Evolutionary conservation across 2,113 vertebrate genomes (phyloP).

Genomic region (Pseudorasbora parva): DNA sequence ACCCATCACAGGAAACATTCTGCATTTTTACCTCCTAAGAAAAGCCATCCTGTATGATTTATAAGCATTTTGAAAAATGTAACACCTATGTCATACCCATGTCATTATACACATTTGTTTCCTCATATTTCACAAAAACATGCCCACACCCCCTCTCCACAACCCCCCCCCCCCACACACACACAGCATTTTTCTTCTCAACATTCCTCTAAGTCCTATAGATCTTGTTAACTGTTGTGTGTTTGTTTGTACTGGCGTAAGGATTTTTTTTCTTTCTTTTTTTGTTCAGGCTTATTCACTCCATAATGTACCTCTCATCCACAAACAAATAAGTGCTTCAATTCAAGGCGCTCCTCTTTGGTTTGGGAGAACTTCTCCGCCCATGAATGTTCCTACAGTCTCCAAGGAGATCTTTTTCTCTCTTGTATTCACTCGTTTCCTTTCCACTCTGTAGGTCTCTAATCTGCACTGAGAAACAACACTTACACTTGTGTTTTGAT

Average conservation of each 20-base stretch:
- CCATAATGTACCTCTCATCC: conserved; percentile 54
- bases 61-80: too few species aligned
- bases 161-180: too few species aligned
- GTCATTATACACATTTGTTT: too few species aligned
- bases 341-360: conserved; percentile 60
- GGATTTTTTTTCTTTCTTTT: not conserved
- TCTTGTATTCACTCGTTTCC: not conserved
- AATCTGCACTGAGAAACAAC: conserved; percentile 6
- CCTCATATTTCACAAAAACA: too few species aligned
- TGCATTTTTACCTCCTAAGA: too few species aligned
- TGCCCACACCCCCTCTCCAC: too few species aligned
- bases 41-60: too few species aligned
- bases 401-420: conserved; percentile 54
- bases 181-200: too few species aligned
- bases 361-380: conserved; percentile 6
- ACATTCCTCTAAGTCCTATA: not conserved
- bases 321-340: conserved; percentile 68
- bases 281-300: not conserved
- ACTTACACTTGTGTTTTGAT: conserved; percentile 21
- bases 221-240: not conserved
- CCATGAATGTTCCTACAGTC: conserved; percentile 38
- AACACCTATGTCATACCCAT: too few species aligned
- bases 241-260: not conserved
- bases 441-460: conserved; percentile 2
- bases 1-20: too few species aligned